These are phyloP conservation scores for Artibeus lituratus DNA, from an alignment of 2,797 vertebrate species.

Conservation along the genomic window DNA sequence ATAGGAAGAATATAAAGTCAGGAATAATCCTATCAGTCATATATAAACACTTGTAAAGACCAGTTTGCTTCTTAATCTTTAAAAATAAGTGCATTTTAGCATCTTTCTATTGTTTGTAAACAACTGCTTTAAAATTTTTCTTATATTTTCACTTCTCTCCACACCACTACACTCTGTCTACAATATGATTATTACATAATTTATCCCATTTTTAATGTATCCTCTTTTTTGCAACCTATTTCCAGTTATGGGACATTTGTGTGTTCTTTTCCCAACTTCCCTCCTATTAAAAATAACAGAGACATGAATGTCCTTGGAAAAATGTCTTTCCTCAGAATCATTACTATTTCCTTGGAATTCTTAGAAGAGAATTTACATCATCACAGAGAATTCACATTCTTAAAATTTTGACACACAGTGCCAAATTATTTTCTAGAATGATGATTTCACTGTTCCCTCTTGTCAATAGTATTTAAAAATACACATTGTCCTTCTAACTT, in stretches of 20 bases:
- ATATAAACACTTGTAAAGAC: background rate
- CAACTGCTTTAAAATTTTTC: background rate
- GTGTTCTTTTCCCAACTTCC: background rate
- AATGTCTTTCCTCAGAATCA: background rate
- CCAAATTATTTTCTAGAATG: background rate
- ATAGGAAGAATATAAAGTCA: background rate
- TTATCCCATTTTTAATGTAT: background rate
- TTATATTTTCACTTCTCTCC: background rate
- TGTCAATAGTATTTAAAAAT: background rate
- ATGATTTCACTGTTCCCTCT: background rate
- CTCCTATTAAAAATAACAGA: slow-evolving; percentile 1
- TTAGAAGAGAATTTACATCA: background rate
- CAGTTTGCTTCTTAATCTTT: background rate
- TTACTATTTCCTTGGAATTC: background rate
- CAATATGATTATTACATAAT: background rate
- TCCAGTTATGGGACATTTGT: background rate
- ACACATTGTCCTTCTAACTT: background rate
- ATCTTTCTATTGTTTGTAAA: background rate
- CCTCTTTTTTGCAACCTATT: background rate
- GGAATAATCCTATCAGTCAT: background rate
- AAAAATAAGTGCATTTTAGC: background rate
- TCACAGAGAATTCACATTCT: background rate
- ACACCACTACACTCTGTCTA: background rate
- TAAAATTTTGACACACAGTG: background rate
- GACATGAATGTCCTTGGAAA: background rate